Conservation (phyloP, 2,113 vertebrate species). For the Axis porcinus region DNA sequence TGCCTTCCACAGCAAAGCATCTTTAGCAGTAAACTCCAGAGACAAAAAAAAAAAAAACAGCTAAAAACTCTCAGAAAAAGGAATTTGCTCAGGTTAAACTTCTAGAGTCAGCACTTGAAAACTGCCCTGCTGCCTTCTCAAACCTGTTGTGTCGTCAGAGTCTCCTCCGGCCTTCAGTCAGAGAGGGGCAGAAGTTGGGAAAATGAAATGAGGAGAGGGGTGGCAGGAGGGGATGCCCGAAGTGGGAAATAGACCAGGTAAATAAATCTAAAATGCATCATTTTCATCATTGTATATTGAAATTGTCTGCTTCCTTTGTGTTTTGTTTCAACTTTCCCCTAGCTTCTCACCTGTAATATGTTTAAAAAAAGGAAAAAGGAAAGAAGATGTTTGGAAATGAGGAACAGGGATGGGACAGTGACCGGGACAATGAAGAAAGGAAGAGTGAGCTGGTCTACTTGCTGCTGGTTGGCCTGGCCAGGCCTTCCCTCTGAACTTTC, state of each 20-base stretch:
- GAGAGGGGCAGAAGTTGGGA: neutral
- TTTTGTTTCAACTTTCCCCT: neutral
- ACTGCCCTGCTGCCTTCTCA: neutral
- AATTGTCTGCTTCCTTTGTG: neutral
- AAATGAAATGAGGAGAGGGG: neutral
- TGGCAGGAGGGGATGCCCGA: neutral
- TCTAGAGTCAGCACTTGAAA: neutral
- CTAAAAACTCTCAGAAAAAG: neutral
- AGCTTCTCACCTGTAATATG: neutral
- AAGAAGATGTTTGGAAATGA: neutral
- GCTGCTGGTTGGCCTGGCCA: neutral
- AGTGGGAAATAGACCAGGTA: neutral
- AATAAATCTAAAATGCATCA: neutral
- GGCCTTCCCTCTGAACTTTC: neutral
- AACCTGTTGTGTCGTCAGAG: neutral
- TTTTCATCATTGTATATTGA: neutral
- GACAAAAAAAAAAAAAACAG: neutral
- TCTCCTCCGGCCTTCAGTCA: neutral
- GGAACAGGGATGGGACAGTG: neutral
- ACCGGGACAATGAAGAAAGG: neutral
- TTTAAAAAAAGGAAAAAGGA: neutral
- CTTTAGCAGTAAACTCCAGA: neutral
- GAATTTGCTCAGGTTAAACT: neutral
- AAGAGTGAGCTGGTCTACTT: neutral
- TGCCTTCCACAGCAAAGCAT: neutral